Percentiles rank a stretch among this genome's conserved stretches.
Evolutionary conservation across 2,888 invertebrate genomes (phyloP).

Genomic region (Nephrocerus scutellatus): DNA sequence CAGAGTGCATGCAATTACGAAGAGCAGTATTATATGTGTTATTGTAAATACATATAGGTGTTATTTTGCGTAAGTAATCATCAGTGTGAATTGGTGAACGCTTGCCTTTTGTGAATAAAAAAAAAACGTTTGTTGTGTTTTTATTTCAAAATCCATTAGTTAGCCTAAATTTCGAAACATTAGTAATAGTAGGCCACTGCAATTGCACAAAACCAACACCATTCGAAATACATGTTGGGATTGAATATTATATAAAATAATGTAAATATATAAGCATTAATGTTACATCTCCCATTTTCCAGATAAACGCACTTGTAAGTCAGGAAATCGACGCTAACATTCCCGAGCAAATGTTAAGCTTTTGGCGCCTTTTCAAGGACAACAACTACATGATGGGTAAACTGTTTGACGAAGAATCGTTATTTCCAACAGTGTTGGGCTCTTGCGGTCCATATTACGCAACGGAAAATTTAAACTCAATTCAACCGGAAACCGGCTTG

Average conservation of each 20-base stretch:
- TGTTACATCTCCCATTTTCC: constrained; percentile 2
- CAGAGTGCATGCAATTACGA: too few relatives aligned
- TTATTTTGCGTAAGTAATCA: too few relatives aligned
- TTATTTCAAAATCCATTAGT: background rate
- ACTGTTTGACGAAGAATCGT: constrained; percentile 42
- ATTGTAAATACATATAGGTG: too few relatives aligned
- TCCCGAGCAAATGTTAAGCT: constrained; percentile 42
- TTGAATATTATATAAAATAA: background rate
- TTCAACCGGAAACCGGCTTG: constrained; percentile 36
- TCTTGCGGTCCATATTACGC: constrained; percentile 45
- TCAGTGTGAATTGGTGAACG: too few relatives aligned
- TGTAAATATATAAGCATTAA: background rate
- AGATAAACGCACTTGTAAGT: constrained; percentile 41
- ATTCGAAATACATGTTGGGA: background rate
- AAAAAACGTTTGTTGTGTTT: too few relatives aligned
- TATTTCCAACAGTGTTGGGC: constrained; percentile 42
- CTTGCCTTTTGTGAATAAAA: too few relatives aligned
- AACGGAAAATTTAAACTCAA: constrained; percentile 37
- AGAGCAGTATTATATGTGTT: too few relatives aligned
- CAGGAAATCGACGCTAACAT: constrained; percentile 43
- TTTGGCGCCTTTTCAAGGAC: constrained; percentile 44
- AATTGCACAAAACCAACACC: background rate
- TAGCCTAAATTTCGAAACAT: background rate
- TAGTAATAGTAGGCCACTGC: background rate
- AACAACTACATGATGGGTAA: constrained; percentile 47